Evolutionary conservation across 2,113 vertebrate species (phyloP).

Genomic region (Albula goreensis): DNA sequence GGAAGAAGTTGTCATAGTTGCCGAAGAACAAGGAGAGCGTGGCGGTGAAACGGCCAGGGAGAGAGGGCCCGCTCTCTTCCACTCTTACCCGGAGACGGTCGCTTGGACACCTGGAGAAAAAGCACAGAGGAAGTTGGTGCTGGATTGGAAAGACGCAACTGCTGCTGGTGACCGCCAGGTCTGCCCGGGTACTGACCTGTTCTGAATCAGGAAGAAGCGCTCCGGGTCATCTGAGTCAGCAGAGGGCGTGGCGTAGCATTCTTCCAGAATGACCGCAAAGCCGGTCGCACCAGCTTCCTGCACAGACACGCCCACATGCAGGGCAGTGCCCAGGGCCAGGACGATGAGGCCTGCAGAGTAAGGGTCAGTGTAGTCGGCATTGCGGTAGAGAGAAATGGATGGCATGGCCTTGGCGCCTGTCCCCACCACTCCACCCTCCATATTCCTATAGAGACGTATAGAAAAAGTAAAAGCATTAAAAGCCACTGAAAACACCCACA

Average conservation of each 20-base stretch:
- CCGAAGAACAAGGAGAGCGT: conserved; percentile 40
- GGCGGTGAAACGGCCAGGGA: conserved; percentile 49
- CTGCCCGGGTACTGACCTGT: conserved; percentile 48
- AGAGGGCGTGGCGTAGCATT: conserved; percentile 55
- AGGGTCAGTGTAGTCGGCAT: conserved; percentile 38
- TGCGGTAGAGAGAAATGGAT: conserved; percentile 53
- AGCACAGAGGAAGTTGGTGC: neutral
- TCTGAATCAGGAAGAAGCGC: conserved; percentile 50
- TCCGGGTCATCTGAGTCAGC: conserved; percentile 24
- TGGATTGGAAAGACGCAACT: neutral
- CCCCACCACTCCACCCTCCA: conserved; percentile 33
- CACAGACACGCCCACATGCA: conserved; percentile 53
- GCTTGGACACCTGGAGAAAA: conserved; percentile 52
- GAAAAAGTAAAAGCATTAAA: neutral
- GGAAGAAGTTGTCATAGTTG: conserved; percentile 24
- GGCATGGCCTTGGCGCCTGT: conserved; percentile 28
- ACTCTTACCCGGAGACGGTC: conserved; percentile 43
- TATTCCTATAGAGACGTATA: conserved; percentile 31
- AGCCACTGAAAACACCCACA: no score
- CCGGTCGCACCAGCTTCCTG: conserved; percentile 14
- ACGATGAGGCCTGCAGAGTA: conserved; percentile 42
- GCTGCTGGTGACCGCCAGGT: no score
- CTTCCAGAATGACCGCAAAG: conserved; percentile 56
- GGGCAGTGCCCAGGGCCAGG: conserved; percentile 49
- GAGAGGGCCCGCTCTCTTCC: conserved; percentile 49